These are phyloP conservation scores for Erebia aethiops DNA, from an alignment of 2,888 invertebrate genomes.

Conservation along the genomic window DNA sequence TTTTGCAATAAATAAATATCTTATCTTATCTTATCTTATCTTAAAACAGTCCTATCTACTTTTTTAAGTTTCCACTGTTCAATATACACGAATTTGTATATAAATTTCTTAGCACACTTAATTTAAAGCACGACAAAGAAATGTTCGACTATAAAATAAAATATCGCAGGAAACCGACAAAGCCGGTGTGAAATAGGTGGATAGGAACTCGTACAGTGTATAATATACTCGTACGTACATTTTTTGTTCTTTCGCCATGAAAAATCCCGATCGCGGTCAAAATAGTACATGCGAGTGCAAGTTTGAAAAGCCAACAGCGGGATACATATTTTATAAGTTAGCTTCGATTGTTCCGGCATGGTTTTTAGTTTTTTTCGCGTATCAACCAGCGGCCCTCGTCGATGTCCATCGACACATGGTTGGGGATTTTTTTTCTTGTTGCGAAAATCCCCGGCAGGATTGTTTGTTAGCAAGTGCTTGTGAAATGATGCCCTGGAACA, in stretches of 20 bases:
- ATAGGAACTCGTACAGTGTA: constrained; percentile 5
- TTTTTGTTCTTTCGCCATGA: constrained; percentile 59
- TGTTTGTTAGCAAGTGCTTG: constrained; percentile 62
- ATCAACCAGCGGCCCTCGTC: constrained; percentile 56
- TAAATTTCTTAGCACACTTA: no score
- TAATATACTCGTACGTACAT: constrained; percentile 45
- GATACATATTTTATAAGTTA: constrained; percentile 82
- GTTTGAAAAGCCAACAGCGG: constrained; percentile 74
- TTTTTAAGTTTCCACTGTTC: no score
- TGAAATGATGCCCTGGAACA: constrained; percentile 42
- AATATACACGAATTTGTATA: no score
- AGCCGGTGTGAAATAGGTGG: constrained; percentile 23
- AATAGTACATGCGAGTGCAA: constrained; percentile 68
- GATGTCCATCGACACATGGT: constrained; percentile 75
- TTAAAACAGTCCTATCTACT: no score
- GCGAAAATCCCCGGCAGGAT: constrained; percentile 58
- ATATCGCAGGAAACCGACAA: constrained; percentile 38
- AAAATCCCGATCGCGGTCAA: constrained; percentile 78
- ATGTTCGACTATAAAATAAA: constrained; percentile 13
- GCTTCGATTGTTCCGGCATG: constrained; percentile 80
- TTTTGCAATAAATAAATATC: no score
- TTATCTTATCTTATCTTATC: no score
- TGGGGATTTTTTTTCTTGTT: constrained; percentile 58
- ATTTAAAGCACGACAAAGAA: not conserved
- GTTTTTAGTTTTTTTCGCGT: constrained; percentile 61